Percentiles rank a stretch among this genome's conserved stretches.
These are phyloP conservation scores for Eptatretus burgeri DNA, from an alignment of 2,113 vertebrate species.

Conservation along the genomic window DNA sequence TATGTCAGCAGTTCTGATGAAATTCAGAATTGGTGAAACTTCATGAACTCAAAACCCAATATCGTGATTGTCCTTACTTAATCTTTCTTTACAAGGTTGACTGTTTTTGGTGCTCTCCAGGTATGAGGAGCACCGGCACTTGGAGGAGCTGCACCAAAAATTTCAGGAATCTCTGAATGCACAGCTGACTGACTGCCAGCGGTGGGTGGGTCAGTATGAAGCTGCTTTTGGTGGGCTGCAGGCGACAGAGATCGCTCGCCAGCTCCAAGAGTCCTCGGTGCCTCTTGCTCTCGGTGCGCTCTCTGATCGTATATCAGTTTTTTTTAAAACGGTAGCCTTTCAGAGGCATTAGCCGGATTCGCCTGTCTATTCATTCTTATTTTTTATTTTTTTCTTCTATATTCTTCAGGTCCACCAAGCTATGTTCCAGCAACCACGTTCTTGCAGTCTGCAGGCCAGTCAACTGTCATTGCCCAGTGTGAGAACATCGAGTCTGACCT, in stretches of 20 bases:
- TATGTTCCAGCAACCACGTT: constrained; percentile 84
- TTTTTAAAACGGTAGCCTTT: too few species aligned
- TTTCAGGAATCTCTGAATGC: constrained; percentile 77
- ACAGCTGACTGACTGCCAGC: constrained; percentile 73
- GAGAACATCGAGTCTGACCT: constrained; percentile 68
- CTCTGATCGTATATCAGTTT: too few species aligned
- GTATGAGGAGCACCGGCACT: constrained; percentile 75
- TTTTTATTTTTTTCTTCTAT: too few species aligned
- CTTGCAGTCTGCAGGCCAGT: constrained; percentile 80
- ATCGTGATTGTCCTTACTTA: not conserved
- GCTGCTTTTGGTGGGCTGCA: constrained; percentile 74
- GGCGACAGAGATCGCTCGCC: constrained; percentile 64
- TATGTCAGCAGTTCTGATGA: not conserved
- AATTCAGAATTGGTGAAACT: not conserved
- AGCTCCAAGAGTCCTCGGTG: constrained; percentile 37
- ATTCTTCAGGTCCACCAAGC: constrained; percentile 58
- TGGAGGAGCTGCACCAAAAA: constrained; percentile 61
- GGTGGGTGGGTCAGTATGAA: constrained; percentile 87
- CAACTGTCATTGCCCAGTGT: constrained; percentile 73
- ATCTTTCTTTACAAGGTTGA: constrained; percentile 7
- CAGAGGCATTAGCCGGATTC: too few species aligned
- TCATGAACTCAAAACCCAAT: not conserved
- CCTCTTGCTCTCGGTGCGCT: too few species aligned
- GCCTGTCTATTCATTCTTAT: too few species aligned
- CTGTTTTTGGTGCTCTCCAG: constrained; percentile 17